Evolutionary conservation across 2,888 invertebrate species (phyloP), one percentile per base, ranked within the genome.

Genomic region (Tethea ocularis): DNA sequence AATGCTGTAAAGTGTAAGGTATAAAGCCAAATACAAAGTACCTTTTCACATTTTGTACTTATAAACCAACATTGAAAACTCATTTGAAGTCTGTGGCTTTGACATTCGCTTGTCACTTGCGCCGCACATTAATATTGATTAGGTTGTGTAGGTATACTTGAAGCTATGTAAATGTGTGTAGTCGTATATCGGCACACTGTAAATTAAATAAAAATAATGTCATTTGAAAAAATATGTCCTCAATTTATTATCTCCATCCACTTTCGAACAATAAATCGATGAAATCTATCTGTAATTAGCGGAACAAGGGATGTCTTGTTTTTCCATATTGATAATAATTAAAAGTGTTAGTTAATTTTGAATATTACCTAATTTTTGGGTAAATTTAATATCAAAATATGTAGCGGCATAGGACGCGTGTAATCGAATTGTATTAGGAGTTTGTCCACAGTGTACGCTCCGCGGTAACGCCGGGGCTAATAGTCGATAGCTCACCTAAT

Each of bases 171-270:
- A 81, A 79, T 81, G 74, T 75, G 75, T 83, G 80, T n/a, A n/a
- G n/a, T 77, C 80, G 77, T 79, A 68, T 82, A 79, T 78, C 75
- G 77, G 75, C 83, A 81, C 80, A 77, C 77, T 84, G 83, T 86
- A 82, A 84, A 85, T 81, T 80, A 70, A 70, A 72, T 64, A 68
- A 74, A 71, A 72, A 77, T 69, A 69, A 72, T 70, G 80, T 79
- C 80, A 81, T 67, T 75, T 13, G n/a, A 38, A 38, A 74, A 75
- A 80, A 77, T 78, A 71, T 89, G 91, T 90, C 91, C 91, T 89
- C 77, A 80, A 85, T 75, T 84, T 83, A 85, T 84, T 87, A 86
- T 89, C 77, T 93, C 92, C 92, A 92, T 93, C 92, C 92, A 91
- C 83, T 72, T 83, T 85, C 73, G 89, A 91, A 93, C 92, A 93